Conservation (phyloP, 2,797 vertebrate species). For the Gouania willdenowi region DNA sequence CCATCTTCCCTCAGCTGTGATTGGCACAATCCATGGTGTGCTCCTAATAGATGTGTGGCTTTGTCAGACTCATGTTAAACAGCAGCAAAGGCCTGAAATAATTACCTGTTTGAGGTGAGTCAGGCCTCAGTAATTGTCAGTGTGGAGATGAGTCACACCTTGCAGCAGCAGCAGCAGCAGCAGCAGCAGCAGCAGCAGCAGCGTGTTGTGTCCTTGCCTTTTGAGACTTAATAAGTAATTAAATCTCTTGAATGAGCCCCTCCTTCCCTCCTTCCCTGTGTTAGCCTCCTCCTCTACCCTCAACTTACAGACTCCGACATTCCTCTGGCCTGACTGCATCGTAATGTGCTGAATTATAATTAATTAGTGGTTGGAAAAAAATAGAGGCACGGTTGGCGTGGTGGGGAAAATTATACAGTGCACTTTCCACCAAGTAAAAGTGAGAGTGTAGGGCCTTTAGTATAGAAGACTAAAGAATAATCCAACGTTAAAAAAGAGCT, state of each 20-base stretch:
- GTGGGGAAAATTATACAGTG: slow-evolving; percentile 80
- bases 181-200: no score
- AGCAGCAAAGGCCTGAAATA: neutral
- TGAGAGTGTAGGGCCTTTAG: slow-evolving; percentile 59
- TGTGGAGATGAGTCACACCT: slow-evolving; percentile 22
- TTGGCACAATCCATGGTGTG: no score
- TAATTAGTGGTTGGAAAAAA: slow-evolving; percentile 87
- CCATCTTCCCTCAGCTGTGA: neutral
- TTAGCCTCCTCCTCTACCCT: slow-evolving; percentile 39
- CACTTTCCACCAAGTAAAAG: slow-evolving; percentile 75
- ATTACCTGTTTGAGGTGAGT: slow-evolving; percentile 5
- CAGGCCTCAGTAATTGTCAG: slow-evolving; percentile 5
- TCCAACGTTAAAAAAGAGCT: no score
- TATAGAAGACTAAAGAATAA: slow-evolving; percentile 55
- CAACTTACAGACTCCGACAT: slow-evolving; percentile 62
- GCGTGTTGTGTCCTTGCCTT: slow-evolving; percentile 8
- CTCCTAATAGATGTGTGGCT: neutral
- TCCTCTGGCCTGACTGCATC: slow-evolving; percentile 81
- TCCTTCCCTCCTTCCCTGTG: slow-evolving; percentile 14
- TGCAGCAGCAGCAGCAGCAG: no score
- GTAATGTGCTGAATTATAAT: slow-evolving; percentile 76
- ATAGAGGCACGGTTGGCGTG: slow-evolving; percentile 73
- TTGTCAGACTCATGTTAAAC: neutral
- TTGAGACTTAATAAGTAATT: slow-evolving; percentile 26
- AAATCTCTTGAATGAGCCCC: slow-evolving; percentile 21